Evolutionary conservation across 2,113 vertebrate species (phyloP).

Genomic region (Phyllostomus hastatus): DNA sequence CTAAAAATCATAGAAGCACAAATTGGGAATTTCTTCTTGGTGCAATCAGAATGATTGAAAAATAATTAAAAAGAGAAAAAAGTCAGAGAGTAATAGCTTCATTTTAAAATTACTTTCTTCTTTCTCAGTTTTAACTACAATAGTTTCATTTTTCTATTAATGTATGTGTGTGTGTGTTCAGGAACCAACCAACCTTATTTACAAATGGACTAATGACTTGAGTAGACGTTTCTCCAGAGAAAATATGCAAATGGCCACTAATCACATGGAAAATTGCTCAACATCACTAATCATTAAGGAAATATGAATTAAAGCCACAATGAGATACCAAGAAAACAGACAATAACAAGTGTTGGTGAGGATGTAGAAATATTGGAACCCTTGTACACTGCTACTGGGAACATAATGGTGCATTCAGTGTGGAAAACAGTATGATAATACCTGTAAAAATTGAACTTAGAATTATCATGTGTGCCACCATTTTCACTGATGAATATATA

Average conservation of each 20-base stretch:
- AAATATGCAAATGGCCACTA: not conserved
- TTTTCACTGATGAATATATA: not conserved
- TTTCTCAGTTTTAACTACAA: not conserved
- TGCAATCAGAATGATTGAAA: conserved; percentile 21
- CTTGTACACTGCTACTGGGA: not conserved
- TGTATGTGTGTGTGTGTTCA: not conserved
- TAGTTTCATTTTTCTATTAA: not conserved
- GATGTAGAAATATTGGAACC: not conserved
- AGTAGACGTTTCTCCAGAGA: not conserved
- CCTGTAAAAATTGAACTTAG: not conserved
- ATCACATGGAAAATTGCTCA: not conserved
- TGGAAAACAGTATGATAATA: not conserved
- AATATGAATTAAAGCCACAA: not conserved
- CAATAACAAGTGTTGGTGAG: not conserved
- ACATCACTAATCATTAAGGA: not conserved
- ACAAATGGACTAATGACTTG: not conserved
- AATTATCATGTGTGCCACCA: not conserved
- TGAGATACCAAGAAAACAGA: not conserved
- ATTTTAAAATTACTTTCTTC: not conserved
- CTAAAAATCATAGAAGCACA: not conserved
- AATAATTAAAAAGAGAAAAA: not conserved
- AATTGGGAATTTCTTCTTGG: conserved; percentile 15
- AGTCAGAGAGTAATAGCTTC: not conserved
- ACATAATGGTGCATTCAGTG: not conserved
- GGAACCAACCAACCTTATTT: not conserved